phyloP scores from a whole-genome alignment of 2,113 vertebrate species.

The Paraplagusia blochii region DNA sequence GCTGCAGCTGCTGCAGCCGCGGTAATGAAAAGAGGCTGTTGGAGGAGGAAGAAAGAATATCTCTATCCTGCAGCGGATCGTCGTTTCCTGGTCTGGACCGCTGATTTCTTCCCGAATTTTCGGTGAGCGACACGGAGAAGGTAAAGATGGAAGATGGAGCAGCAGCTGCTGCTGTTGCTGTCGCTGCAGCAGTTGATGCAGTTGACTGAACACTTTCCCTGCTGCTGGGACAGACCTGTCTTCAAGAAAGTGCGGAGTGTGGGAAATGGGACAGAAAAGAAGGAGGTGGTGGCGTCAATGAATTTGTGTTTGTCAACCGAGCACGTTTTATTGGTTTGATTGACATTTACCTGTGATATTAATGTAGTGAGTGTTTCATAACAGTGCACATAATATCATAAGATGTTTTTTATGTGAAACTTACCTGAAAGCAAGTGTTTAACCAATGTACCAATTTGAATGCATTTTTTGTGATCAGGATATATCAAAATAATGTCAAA shows the following conservation, averaged over 20 bases:
- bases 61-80: conserved; percentile 8
- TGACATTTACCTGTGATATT: too few relatives aligned
- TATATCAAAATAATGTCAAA: too few relatives aligned
- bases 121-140: too few relatives aligned
- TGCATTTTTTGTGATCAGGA: too few relatives aligned
- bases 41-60: conserved; percentile 1
- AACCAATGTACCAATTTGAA: too few relatives aligned
- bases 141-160: conserved; percentile 26
- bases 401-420: too few relatives aligned
- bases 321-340: too few relatives aligned
- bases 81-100: conserved; percentile 5
- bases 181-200: too few relatives aligned
- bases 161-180: not conserved
- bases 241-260: not conserved
- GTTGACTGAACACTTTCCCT: conserved; percentile 5
- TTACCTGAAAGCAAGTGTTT: too few relatives aligned
- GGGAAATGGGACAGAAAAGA: not conserved
- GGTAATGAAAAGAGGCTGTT: not conserved
- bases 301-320: too few relatives aligned
- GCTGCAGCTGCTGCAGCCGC: not conserved
- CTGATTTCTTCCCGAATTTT: not conserved
- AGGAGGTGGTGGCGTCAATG: not conserved
- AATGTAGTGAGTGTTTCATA: too few relatives aligned
- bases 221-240: conserved; percentile 9
- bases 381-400: too few relatives aligned